phyloP scores from a whole-genome alignment of 2,888 invertebrate species.

The Dione vanillae region DNA sequence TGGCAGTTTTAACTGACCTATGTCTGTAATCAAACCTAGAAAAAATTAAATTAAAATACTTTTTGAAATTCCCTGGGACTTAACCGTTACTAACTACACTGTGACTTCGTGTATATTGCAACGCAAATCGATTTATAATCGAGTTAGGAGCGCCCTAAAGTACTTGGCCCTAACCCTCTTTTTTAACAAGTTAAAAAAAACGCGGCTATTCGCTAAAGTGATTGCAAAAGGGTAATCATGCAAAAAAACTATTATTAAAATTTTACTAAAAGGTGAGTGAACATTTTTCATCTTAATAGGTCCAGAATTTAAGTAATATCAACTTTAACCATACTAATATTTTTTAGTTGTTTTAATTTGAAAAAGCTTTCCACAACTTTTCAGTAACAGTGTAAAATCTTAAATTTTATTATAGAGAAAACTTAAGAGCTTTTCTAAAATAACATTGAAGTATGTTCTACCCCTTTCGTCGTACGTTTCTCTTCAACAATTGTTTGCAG shows the following conservation, averaged over 20 bases:
- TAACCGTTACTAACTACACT: too few relatives aligned
- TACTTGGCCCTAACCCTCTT: neutral
- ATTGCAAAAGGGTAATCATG: conserved; percentile 21
- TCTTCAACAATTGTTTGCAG: neutral
- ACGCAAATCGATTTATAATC: conserved; percentile 16
- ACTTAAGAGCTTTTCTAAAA: conserved; percentile 11
- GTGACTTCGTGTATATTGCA: neutral
- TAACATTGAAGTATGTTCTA: conserved; percentile 8
- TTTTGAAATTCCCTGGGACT: too few relatives aligned
- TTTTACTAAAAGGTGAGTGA: conserved; percentile 28
- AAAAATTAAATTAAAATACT: too few relatives aligned
- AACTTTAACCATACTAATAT: conserved; percentile 18
- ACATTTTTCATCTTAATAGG: conserved; percentile 21
- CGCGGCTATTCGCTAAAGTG: conserved; percentile 28
- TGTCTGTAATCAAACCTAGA: too few relatives aligned
- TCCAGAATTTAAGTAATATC: conserved; percentile 16
- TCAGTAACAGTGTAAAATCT: conserved; percentile 10
- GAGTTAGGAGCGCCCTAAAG: neutral
- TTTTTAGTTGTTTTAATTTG: conserved; percentile 17
- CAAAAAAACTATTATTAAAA: conserved; percentile 25
- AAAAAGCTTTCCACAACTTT: conserved; percentile 16
- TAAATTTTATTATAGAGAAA: conserved; percentile 16
- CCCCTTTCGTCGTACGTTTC: neutral
- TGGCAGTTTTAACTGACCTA: too few relatives aligned
- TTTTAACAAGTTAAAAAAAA: conserved; percentile 32